Conservation (phyloP, 2,113 vertebrate genomes). For the Sphyrna mokarran region DNA sequence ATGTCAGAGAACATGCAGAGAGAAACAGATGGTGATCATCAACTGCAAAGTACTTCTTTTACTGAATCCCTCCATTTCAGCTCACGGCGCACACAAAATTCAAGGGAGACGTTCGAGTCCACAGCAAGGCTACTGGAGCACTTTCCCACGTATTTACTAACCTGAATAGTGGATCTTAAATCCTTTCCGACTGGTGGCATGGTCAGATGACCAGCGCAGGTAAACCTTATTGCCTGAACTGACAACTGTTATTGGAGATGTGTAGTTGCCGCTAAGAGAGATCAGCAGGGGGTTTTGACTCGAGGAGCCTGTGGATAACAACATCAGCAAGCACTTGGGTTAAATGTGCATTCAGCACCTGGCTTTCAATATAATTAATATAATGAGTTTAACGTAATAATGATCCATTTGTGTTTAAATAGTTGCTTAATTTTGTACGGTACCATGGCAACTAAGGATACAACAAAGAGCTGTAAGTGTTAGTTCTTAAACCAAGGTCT, state of each 20-base stretch:
- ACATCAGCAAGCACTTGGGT: not conserved
- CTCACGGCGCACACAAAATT: too few relatives aligned
- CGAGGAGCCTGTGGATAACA: constrained; percentile 66
- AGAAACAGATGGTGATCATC: not conserved
- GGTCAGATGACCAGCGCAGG: constrained; percentile 94
- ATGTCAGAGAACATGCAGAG: not conserved
- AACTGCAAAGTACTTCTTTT: not conserved
- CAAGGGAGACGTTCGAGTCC: not conserved
- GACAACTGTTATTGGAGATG: constrained; percentile 78
- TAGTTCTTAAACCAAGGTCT: not conserved
- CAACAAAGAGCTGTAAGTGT: not conserved
- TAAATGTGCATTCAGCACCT: not conserved
- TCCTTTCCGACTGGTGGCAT: constrained; percentile 87
- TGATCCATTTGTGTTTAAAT: not conserved
- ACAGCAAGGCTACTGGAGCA: accelerated
- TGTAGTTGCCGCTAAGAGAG: constrained; percentile 91
- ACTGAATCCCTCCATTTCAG: not conserved
- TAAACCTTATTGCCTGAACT: constrained; percentile 82
- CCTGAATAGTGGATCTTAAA: constrained; percentile 93
- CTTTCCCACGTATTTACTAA: constrained; percentile 46
- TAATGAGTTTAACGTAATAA: too few relatives aligned
- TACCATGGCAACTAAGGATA: not conserved
- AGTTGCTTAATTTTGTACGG: not conserved
- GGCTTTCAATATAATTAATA: not conserved
- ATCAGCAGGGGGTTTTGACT: constrained; percentile 85